Evolutionary conservation across 1,140 invertebrate genomes (phyloP).

Genomic region (Drosophila ficusphila): DNA sequence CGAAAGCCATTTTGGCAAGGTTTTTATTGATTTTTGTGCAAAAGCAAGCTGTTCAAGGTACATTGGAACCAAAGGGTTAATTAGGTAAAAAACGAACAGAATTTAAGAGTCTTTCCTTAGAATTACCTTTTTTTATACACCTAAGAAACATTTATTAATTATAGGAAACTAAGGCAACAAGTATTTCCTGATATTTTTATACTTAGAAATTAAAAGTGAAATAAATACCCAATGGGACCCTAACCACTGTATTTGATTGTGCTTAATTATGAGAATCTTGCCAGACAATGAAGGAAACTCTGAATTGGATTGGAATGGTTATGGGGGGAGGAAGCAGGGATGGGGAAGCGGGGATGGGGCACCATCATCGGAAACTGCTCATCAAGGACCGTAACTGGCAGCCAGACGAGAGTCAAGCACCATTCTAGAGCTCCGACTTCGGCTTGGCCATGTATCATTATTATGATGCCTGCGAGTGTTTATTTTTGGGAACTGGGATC

Average conservation of each 20-base stretch:
- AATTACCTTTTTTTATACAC: not conserved
- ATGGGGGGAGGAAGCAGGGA: conserved; percentile 4
- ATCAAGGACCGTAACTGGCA: conserved; percentile 36
- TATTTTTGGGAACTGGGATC: conserved; percentile 71
- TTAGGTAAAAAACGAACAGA: not conserved
- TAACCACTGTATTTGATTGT: conserved; percentile 54
- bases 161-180: no score
- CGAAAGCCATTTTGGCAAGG: conserved; percentile 68
- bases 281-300: conserved; percentile 63
- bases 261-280: conserved; percentile 70
- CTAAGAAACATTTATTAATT: no score
- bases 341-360: conserved; percentile 7
- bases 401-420: conserved; percentile 25
- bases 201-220: not conserved
- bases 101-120: no score
- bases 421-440: conserved; percentile 37
- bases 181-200: no score
- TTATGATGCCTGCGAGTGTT: conserved; percentile 76
- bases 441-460: conserved; percentile 73
- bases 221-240: not conserved
- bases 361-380: conserved; percentile 50
- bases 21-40: conserved; percentile 56
- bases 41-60: not conserved
- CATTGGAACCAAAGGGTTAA: conserved; percentile 20
- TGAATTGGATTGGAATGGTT: conserved; percentile 19